phyloP scores from a whole-genome alignment of 2,888 invertebrate genomes.

The Drosophila demipolita region DNA sequence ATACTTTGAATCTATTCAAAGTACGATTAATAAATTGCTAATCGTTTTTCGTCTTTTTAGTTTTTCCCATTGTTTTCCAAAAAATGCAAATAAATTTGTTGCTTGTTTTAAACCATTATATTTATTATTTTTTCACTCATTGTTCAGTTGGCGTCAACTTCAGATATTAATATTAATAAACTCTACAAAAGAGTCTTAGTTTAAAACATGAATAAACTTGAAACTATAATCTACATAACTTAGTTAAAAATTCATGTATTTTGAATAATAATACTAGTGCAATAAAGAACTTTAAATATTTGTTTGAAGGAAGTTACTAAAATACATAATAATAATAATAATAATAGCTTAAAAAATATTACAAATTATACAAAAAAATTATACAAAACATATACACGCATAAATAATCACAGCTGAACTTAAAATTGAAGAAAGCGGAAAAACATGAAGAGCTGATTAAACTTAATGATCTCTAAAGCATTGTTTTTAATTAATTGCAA shows the following conservation, averaged over 20 bases:
- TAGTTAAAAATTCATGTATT: constrained; percentile 41
- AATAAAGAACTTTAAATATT: constrained; percentile 37
- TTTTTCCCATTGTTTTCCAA: background rate
- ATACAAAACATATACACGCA: constrained; percentile 64
- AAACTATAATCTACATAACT: constrained; percentile 70
- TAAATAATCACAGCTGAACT: constrained; percentile 80
- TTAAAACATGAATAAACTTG: constrained; percentile 59
- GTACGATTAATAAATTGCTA: background rate
- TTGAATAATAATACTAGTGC: constrained; percentile 20
- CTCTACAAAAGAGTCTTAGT: constrained; percentile 19
- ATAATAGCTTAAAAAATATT: constrained; percentile 36
- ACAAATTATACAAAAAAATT: constrained; percentile 66
- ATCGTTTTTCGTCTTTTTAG: background rate
- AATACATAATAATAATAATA: constrained; percentile 59
- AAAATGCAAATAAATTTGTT: background rate
- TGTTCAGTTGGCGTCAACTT: constrained; percentile 19
- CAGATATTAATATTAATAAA: constrained; percentile 33
- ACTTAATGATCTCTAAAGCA: constrained; percentile 60
- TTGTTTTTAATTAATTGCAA: constrained; percentile 38
- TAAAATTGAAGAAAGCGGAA: constrained; percentile 65
- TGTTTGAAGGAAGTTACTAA: constrained; percentile 36
- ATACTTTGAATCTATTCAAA: background rate
- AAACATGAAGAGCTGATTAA: constrained; percentile 39
- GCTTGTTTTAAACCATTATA: constrained; percentile 54
- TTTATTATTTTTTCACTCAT: constrained; percentile 43